phyloP scores from a whole-genome alignment of 2,113 vertebrate genomes.

The Holacanthus passer region DNA sequence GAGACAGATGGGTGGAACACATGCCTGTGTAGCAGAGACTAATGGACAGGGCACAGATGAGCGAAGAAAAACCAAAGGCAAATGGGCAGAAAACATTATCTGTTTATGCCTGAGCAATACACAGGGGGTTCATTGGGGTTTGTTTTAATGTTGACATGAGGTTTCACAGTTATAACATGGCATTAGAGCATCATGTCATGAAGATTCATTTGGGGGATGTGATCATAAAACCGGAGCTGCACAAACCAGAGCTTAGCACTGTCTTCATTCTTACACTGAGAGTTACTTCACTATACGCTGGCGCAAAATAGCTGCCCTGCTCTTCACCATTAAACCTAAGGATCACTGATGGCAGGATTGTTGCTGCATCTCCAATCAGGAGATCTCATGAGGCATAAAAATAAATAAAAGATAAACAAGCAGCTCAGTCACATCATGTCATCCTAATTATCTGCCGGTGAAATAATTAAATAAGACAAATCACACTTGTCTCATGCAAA shows the following conservation, averaged over 20 bases:
- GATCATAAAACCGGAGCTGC: slow-evolving; percentile 5
- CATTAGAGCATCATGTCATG: not conserved
- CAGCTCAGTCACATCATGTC: slow-evolving; percentile 5
- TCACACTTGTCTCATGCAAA: slow-evolving; percentile 40
- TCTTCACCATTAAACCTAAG: not conserved
- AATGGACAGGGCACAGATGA: slow-evolving; percentile 25
- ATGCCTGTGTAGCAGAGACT: slow-evolving; percentile 26
- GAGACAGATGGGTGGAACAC: slow-evolving; percentile 20
- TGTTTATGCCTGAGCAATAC: slow-evolving; percentile 30
- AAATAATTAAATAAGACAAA: slow-evolving; percentile 35
- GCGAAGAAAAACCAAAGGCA: slow-evolving; percentile 5
- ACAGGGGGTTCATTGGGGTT: not conserved
- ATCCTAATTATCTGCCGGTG: slow-evolving; percentile 7
- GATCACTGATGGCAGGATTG: not conserved
- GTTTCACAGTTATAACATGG: not conserved
- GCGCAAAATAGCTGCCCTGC: not conserved
- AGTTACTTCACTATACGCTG: not conserved
- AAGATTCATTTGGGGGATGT: slow-evolving; percentile 12
- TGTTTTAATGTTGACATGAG: slow-evolving; percentile 43
- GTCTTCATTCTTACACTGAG: not conserved
- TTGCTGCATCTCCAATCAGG: slow-evolving; percentile 3
- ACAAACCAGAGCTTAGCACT: not conserved
- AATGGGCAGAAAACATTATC: slow-evolving; percentile 38
- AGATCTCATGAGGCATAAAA: slow-evolving; percentile 7
- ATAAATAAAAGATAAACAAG: not conserved